phyloP scores from a whole-genome alignment of 2,113 vertebrate species.

The Phoxinus phoxinus region DNA sequence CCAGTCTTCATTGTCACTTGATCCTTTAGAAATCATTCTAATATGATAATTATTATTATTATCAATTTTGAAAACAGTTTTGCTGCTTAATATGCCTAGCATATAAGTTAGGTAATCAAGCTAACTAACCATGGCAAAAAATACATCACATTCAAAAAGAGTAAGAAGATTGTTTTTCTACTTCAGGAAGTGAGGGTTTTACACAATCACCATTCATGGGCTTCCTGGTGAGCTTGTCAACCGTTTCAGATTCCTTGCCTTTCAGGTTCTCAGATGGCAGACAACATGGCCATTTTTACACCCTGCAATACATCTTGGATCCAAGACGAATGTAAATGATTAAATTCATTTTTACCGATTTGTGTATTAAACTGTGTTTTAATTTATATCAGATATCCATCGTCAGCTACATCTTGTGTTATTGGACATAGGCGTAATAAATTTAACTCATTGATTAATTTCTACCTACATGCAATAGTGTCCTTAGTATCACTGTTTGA shows the following conservation, averaged over 20 bases:
- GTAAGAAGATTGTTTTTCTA: neutral
- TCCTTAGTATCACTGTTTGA: neutral
- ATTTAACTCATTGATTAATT: neutral
- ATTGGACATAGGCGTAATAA: neutral
- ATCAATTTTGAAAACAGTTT: too few species aligned
- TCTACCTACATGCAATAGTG: neutral
- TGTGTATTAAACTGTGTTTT: too few species aligned
- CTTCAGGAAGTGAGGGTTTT: neutral
- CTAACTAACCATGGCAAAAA: neutral
- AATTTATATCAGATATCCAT: neutral
- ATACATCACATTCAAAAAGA: neutral
- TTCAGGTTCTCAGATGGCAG: neutral
- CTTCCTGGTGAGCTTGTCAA: neutral
- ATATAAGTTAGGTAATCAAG: too few species aligned
- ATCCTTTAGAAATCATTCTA: neutral
- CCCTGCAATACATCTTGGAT: neutral
- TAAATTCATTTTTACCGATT: neutral
- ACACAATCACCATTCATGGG: neutral
- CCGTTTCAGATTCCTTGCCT: neutral
- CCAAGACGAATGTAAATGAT: neutral
- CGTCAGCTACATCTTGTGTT: neutral
- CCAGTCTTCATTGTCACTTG: neutral
- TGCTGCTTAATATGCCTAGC: too few species aligned
- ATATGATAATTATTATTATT: too few species aligned
- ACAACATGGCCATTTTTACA: neutral